Conservation (phyloP, 2,113 vertebrate genomes). For the Rhabdomys dilectus region DNA sequence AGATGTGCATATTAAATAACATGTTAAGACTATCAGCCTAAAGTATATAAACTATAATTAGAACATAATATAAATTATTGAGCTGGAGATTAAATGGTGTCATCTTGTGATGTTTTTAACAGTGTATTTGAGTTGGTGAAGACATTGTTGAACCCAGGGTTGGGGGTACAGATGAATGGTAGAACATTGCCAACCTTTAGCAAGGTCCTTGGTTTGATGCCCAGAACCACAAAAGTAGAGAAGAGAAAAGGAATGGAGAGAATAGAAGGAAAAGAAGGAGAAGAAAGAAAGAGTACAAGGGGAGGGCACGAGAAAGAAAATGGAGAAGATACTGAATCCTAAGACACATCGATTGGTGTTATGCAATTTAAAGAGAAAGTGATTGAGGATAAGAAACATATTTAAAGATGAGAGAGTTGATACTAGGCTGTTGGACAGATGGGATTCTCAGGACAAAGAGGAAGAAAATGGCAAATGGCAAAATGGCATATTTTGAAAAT, state of each 20-base stretch:
- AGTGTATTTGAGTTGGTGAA: background rate
- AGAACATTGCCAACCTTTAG: background rate
- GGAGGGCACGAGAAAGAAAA: background rate
- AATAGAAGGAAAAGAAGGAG: background rate
- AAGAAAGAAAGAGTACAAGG: background rate
- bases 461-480: background rate
- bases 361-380: conserved; percentile 1
- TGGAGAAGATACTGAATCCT: background rate
- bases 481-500: background rate
- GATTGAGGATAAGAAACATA: background rate
- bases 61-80: background rate
- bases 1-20: background rate
- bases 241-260: background rate
- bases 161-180: background rate
- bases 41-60: background rate
- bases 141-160: background rate
- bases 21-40: background rate
- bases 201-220: background rate
- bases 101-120: background rate
- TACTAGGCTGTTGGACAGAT: background rate
- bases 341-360: background rate
- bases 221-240: background rate
- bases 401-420: background rate
- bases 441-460: background rate
- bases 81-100: conserved; percentile 2